Evolutionary conservation across 2,113 vertebrate genomes (phyloP).

Genomic region (Ia io): DNA sequence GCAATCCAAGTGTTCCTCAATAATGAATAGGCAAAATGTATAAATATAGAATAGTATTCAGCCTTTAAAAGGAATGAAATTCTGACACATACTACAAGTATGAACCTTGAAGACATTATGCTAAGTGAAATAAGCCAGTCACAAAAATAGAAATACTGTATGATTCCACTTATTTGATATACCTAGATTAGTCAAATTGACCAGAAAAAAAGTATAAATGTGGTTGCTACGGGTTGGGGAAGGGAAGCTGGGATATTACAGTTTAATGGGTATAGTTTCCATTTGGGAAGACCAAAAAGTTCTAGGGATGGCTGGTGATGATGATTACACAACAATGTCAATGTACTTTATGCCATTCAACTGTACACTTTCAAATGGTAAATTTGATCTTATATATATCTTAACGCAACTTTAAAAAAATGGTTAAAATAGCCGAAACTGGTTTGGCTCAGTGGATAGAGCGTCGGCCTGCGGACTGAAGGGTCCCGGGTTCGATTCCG

Average conservation of each 20-base stretch:
- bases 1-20: background rate
- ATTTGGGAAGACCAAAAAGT: conserved; percentile 7
- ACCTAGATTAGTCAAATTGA: conserved; percentile 3
- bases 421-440: conserved; percentile 10
- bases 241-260: background rate
- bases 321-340: background rate
- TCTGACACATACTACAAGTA: background rate
- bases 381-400: background rate
- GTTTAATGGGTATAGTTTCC: background rate
- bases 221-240: background rate
- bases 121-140: conserved; percentile 28
- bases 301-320: background rate
- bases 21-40: background rate
- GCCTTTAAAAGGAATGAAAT: conserved; percentile 1
- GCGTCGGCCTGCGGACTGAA: too few species aligned
- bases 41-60: background rate
- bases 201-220: background rate
- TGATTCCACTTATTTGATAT: conserved; percentile 22
- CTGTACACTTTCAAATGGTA: conserved; percentile 14
- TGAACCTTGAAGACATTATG: background rate
- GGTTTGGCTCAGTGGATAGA: too few species aligned
- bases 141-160: background rate
- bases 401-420: background rate
- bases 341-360: background rate
- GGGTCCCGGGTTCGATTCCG: too few species aligned